Base-by-base conservation (phyloP, 2,797 vertebrate species). In the Graptemys geographica region DNA sequence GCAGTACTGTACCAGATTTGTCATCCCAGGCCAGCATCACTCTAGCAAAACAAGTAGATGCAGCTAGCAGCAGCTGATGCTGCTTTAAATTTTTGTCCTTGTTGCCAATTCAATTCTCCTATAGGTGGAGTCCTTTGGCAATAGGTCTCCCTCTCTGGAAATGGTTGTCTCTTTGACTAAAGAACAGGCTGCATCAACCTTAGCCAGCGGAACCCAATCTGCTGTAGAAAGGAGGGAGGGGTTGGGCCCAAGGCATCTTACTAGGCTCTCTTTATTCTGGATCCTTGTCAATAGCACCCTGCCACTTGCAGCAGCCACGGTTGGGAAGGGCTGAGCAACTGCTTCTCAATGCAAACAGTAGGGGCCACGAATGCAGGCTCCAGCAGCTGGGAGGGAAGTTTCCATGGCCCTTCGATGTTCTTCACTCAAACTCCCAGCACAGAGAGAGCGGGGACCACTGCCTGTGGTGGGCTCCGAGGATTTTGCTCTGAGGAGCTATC, bases 101-200 rank as follows among this genome's bases (percentile, higher is more conserved):
- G 33, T 51, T 59, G 47, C 47, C 55, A 55, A 6, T 84, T 16
- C 44, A 31, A 56, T 72, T 72, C 55, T 81, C 11, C 79, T 44
- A 84, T 84, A 59, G 33, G 25, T 51, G 52, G 19, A 13, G 51
- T 41, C 82, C 83, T 49, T 83, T 37, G 62, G 78, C 0, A 0
- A n/a, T 2, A 11, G 19, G 27, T 62, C 51, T 82, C 57, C 55
- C 79, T 19, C 56, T 59, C 8, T 27, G 85, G n/a, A 21, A 41
- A 31, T 72, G 6, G 27, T 0, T 33, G 5, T 16, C 21, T 47
- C 41, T 37, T 52, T 83, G 31, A 83, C 18, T 8, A 0, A 12
- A 13, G 51, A 90, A 52, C 37, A 72, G 21, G 21, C 11, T 28
- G 51, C 86, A n/a, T 31, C 7, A 72, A 41, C 9, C 47, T 62